phyloP scores from a whole-genome alignment of 1,140 invertebrate genomes.

The Cyphomyrmex costatus region DNA sequence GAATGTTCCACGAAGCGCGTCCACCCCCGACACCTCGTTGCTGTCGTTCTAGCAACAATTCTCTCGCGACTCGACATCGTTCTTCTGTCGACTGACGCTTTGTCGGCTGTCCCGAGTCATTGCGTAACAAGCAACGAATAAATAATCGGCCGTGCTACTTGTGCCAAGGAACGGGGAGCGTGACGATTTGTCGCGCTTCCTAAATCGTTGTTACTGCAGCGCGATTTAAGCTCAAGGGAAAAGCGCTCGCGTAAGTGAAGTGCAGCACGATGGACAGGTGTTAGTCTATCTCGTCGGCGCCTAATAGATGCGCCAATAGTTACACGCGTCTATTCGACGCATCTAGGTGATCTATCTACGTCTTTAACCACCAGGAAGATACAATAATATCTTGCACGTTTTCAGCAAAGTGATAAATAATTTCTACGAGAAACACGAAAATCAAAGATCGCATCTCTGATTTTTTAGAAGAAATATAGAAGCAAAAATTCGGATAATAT shows the following conservation, averaged over 20 bases:
- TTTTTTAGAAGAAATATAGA: not conserved
- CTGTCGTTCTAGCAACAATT: constrained; percentile 40
- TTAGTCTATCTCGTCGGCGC: constrained; percentile 20
- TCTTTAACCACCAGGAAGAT: constrained; percentile 12
- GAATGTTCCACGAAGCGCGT: constrained; percentile 45
- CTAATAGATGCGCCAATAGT: constrained; percentile 51
- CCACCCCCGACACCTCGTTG: constrained; percentile 36
- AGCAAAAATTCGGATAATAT: not conserved
- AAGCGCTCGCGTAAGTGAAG: not conserved
- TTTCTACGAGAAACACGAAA: not conserved
- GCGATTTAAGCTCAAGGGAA: constrained; percentile 34
- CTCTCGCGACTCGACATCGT: constrained; percentile 52
- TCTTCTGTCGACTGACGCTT: constrained; percentile 42
- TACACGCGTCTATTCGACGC: constrained; percentile 3
- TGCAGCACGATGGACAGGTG: constrained; percentile 38
- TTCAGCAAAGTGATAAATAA: not conserved
- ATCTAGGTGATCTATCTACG: constrained; percentile 21
- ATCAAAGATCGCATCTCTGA: not conserved
- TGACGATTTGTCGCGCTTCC: constrained; percentile 65
- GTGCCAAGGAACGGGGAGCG: constrained; percentile 58
- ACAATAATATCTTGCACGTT: constrained; percentile 1
- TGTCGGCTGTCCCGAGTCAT: constrained; percentile 62
- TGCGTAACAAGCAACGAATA: constrained; percentile 66
- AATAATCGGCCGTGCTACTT: constrained; percentile 61
- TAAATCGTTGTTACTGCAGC: constrained; percentile 15